phyloP scores from a whole-genome alignment of 2,797 vertebrate species.

The Melanotaenia boesemani region DNA sequence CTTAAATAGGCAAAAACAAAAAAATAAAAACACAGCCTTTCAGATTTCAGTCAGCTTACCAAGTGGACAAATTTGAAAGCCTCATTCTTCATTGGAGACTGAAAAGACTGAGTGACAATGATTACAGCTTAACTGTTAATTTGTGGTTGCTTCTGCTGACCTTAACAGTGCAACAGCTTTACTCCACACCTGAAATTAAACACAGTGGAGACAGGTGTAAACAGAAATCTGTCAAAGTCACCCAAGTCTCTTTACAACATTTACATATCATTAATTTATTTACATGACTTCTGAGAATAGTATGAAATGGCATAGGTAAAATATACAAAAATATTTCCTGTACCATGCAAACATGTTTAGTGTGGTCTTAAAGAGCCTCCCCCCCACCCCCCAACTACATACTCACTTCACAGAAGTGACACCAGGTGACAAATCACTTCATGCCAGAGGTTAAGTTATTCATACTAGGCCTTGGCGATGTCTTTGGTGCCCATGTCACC shows the following conservation, averaged over 20 bases:
- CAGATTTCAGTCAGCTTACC: slow-evolving; percentile 68
- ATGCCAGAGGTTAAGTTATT: slow-evolving; percentile 62
- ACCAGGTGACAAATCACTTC: slow-evolving; percentile 77
- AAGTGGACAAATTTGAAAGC: slow-evolving; percentile 53
- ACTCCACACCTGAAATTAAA: slow-evolving; percentile 67
- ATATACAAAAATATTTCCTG: slow-evolving; percentile 86
- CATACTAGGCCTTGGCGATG: slow-evolving; percentile 37
- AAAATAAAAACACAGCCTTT: slow-evolving; percentile 45
- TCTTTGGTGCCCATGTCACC: slow-evolving; percentile 66
- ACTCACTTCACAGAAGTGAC: slow-evolving; percentile 88
- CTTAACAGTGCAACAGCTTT: slow-evolving; percentile 65
- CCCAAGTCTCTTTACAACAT: slow-evolving; percentile 68
- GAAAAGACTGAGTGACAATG: slow-evolving; percentile 61
- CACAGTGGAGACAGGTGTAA: slow-evolving; percentile 74
- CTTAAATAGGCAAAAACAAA: slow-evolving; percentile 42
- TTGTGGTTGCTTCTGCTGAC: slow-evolving; percentile 46
- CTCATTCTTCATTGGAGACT: slow-evolving; percentile 72
- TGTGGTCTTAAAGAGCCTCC: slow-evolving; percentile 64
- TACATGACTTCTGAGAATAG: slow-evolving; percentile 75
- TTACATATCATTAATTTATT: slow-evolving; percentile 73
- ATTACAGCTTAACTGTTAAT: slow-evolving; percentile 53
- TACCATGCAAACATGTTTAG: slow-evolving; percentile 78
- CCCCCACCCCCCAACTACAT: slow-evolving; percentile 51
- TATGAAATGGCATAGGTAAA: slow-evolving; percentile 83
- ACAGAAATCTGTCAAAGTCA: slow-evolving; percentile 67